phyloP scores from a whole-genome alignment of 2,797 vertebrate genomes.

The Spinus pinus region DNA sequence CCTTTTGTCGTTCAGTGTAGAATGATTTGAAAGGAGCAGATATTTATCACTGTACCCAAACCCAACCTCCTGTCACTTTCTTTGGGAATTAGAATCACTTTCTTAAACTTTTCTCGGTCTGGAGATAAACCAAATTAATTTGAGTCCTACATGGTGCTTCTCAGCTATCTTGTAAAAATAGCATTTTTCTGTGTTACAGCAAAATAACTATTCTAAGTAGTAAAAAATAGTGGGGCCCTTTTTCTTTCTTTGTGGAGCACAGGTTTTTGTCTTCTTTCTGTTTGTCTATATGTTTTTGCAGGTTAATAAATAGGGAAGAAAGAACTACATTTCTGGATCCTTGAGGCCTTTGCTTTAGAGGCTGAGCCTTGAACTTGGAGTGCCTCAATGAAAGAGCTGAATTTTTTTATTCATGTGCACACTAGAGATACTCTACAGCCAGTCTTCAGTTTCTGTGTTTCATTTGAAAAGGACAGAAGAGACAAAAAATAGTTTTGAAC shows the following conservation, averaged over 20 bases:
- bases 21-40: background rate
- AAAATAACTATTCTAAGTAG: background rate
- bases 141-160: background rate
- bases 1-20: fast-evolving
- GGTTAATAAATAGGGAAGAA: background rate
- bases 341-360: background rate
- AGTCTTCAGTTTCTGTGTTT: background rate
- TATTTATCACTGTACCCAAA: background rate
- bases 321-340: background rate
- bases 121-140: background rate
- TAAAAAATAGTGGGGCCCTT: background rate
- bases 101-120: background rate
- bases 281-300: background rate
- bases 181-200: background rate
- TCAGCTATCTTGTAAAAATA: background rate
- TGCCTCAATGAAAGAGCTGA: background rate
- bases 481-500: background rate
- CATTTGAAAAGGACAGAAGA: background rate
- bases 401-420: background rate
- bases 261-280: background rate
- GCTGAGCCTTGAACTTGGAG: background rate
- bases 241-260: background rate
- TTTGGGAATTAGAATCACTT: background rate
- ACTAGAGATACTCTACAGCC: background rate
- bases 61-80: background rate